These are phyloP conservation scores for Drosophila santomea DNA, from an alignment of 1,140 invertebrate species.

Conservation along the genomic window DNA sequence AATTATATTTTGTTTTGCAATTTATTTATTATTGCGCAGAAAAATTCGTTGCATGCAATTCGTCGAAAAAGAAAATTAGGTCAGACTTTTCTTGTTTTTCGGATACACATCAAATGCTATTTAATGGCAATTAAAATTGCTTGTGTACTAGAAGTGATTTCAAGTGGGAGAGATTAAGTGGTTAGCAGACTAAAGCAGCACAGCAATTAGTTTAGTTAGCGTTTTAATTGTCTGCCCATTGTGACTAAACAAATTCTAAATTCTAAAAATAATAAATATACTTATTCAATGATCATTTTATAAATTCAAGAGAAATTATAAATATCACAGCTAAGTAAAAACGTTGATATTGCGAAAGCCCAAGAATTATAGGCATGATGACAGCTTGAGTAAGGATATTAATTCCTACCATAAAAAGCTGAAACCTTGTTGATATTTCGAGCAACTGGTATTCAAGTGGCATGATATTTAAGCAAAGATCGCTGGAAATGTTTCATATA, in stretches of 20 bases:
- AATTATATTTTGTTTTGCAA: background rate
- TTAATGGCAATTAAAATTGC: background rate
- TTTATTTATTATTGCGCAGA: background rate
- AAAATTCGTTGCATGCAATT: background rate
- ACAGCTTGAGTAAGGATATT: background rate
- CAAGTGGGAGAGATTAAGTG: background rate
- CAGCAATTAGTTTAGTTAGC: background rate
- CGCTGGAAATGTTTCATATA: background rate
- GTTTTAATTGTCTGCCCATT: background rate
- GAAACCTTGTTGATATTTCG: background rate
- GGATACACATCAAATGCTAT: background rate
- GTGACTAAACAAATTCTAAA: too few species aligned
- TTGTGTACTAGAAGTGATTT: background rate
- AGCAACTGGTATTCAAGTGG: background rate
- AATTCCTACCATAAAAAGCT: background rate
- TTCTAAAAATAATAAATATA: too few species aligned
- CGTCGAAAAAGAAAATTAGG: background rate
- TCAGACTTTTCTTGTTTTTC: background rate
- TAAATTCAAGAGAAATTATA: too few species aligned
- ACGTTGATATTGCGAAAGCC: background rate
- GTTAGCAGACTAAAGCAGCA: background rate
- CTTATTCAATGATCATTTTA: too few species aligned
- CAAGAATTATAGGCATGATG: background rate
- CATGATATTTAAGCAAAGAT: slow-evolving; percentile 4
- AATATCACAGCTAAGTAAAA: too few species aligned